Conservation (phyloP, 2,113 vertebrate species). For the Aldabrachelys gigantea region DNA sequence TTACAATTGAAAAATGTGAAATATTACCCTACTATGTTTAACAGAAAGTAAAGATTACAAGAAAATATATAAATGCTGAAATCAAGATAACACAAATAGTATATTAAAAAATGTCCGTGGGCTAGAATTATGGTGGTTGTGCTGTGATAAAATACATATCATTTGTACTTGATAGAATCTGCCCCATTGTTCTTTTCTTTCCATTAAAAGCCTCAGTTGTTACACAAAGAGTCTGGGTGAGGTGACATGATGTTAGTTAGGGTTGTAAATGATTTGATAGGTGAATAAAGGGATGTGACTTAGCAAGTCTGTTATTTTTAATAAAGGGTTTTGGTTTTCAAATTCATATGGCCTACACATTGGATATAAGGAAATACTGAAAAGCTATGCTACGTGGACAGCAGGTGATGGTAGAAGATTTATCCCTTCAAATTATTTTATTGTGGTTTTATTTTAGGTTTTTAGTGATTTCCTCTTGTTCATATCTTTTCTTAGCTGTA, state of each 20-base stretch:
- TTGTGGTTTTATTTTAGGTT: conserved; percentile 8
- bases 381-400: background rate
- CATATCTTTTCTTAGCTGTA: background rate
- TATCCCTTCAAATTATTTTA: background rate
- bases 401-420: background rate
- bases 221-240: background rate
- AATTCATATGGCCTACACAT: background rate
- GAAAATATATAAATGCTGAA: background rate
- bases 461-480: background rate
- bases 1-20: rapidly evolving
- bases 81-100: conserved; percentile 25
- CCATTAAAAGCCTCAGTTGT: conserved; percentile 43
- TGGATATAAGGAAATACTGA: background rate
- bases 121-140: background rate
- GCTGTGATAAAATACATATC: background rate
- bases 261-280: conserved; percentile 61
- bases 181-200: conserved; percentile 10
- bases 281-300: conserved; percentile 41
- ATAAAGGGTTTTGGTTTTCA: conserved; percentile 12
- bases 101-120: background rate
- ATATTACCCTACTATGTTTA: background rate
- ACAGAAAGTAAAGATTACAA: background rate
- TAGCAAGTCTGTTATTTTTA: conserved; percentile 36
- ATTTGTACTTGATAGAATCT: background rate
- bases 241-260: background rate